Conservation (phyloP, 2,113 vertebrate species). For the Peromyscus polionotus region DNA sequence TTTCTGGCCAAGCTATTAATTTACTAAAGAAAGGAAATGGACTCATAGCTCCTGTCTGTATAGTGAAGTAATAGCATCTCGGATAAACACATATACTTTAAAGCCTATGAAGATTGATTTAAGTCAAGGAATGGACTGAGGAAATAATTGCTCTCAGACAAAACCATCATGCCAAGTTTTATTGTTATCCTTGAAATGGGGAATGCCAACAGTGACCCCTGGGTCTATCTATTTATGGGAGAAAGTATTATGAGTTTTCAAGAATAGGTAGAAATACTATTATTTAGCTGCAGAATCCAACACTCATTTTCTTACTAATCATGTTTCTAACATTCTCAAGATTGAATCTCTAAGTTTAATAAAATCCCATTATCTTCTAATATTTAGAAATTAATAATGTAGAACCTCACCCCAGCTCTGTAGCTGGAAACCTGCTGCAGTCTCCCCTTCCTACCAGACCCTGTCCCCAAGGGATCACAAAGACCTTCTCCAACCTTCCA, state of each 20-base stretch:
- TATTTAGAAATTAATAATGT: slow-evolving; percentile 72
- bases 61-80: neutral
- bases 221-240: slow-evolving; percentile 64
- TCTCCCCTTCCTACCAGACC: neutral
- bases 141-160: slow-evolving; percentile 74
- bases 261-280: slow-evolving; percentile 69
- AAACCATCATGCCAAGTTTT: slow-evolving; percentile 71
- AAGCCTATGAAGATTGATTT: slow-evolving; percentile 62
- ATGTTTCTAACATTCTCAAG: slow-evolving; percentile 75
- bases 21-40: slow-evolving; percentile 45
- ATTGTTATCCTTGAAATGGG: slow-evolving; percentile 65
- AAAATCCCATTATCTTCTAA: slow-evolving; percentile 73
- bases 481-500: neutral
- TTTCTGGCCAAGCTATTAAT: slow-evolving; percentile 9
- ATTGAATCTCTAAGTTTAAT: slow-evolving; percentile 79
- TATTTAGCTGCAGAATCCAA: slow-evolving; percentile 64
- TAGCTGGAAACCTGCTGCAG: neutral
- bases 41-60: slow-evolving; percentile 12
- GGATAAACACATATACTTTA: slow-evolving; percentile 36
- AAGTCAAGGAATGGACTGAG: slow-evolving; percentile 68
- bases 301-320: slow-evolving; percentile 58
- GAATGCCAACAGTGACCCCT: slow-evolving; percentile 66
- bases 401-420: slow-evolving; percentile 11
- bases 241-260: slow-evolving; percentile 79
- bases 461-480: neutral